Percentiles rank a stretch among this genome's conserved stretches.
Conservation (phyloP, 2,797 vertebrate species). For the Microctenopoma lineatum region DNA sequence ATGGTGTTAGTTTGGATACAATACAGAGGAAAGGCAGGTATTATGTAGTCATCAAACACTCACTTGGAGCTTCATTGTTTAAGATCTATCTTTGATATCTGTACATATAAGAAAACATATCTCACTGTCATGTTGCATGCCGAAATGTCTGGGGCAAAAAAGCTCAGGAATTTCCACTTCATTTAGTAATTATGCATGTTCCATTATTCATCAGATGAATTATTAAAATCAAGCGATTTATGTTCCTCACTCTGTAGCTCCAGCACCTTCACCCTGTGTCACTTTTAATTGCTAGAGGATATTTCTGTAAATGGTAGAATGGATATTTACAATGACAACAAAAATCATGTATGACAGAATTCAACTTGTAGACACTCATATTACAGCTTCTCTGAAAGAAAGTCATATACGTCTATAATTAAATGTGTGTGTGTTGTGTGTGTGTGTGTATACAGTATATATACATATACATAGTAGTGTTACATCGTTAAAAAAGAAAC, state of each 20-base stretch:
- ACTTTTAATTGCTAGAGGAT: slow-evolving; percentile 50
- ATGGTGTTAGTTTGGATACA: slow-evolving; percentile 27
- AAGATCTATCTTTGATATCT: slow-evolving; percentile 59
- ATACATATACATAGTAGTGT: too few relatives aligned
- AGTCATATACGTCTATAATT: neutral
- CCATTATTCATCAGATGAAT: slow-evolving; percentile 79
- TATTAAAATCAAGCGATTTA: slow-evolving; percentile 72
- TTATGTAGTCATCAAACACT: slow-evolving; percentile 44
- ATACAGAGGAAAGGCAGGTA: slow-evolving; percentile 29
- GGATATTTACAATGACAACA: slow-evolving; percentile 7
- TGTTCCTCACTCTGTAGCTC: slow-evolving; percentile 41
- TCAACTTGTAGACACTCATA: neutral
- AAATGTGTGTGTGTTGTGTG: too few relatives aligned
- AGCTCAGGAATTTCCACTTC: slow-evolving; percentile 63
- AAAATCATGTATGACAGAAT: slow-evolving; percentile 9
- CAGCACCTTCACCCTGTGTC: slow-evolving; percentile 35
- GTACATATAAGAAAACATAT: slow-evolving; percentile 55
- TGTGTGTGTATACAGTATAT: too few relatives aligned
- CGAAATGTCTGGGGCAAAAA: slow-evolving; percentile 27
- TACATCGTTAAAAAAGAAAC: too few relatives aligned
- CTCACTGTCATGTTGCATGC: slow-evolving; percentile 23
- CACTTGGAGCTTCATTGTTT: slow-evolving; percentile 18
- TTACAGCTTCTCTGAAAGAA: neutral
- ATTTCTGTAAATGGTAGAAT: neutral
- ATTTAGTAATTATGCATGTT: slow-evolving; percentile 71